Evolutionary conservation across 2,113 vertebrate species (phyloP), one percentile per base, ranked within the genome.

Genomic region (Oryzias javanicus): DNA sequence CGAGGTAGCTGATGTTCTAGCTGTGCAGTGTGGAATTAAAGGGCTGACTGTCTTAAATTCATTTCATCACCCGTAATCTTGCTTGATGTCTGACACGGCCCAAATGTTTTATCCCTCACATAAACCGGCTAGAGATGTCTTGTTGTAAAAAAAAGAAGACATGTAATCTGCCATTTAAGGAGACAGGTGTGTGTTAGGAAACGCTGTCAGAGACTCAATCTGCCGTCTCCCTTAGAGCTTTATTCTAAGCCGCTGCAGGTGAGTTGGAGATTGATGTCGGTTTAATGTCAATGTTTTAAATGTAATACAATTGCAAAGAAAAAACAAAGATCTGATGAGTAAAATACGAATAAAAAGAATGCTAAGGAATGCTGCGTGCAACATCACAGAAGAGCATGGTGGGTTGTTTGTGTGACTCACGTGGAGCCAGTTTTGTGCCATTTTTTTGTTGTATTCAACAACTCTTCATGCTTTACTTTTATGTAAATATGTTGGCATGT

Each of bases 161-260:
- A 44, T 42, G 2, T 4, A 24, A 29, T 48, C 12, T 47, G 44
- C 19, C 22, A 60, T 40, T 41, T 20, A 19, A 24, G 14, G 16
- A 42, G 20, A 35, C 17, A 14, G 10, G 19, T 27, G 22, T 6
- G 3, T 55, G 42, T 41, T 42, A 40, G 42, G 15, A 42, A n/a
- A n/a, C 14, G 3, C 10, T 49, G 4, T 46, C 42, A 50, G 4
- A 50, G 8, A 35, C 35, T 35, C 35, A 2, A 35, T 35, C 35
- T 35, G 35, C 8, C 35, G 10, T 12, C 35, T 35, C 35, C 67
- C 70, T 50, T 65, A 58, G 12, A 57, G 19, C 70, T 58, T 79
- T 71, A 73, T 81, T 57, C 69, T 49, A 64, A 62, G 49, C 40
- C 40, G 66, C 61, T 50, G 60, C 59, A 73, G 62, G 76, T 84